These are phyloP conservation scores for Campoletis raptor DNA, from an alignment of 2,888 invertebrate species.

Conservation along the genomic window DNA sequence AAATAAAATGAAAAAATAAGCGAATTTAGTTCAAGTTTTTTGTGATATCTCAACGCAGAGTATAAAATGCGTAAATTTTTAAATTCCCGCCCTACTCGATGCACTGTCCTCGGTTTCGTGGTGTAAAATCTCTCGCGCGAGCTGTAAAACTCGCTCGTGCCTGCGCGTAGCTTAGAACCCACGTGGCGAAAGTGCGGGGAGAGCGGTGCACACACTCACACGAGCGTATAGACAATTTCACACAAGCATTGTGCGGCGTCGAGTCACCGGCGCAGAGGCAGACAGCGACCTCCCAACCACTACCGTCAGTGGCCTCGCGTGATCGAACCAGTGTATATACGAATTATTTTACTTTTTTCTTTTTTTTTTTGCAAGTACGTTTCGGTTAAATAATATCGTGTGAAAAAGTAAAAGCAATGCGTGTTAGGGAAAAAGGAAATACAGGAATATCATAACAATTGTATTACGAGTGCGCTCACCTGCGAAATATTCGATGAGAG, in stretches of 20 bases:
- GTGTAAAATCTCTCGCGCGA: neutral
- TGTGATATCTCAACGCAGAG: neutral
- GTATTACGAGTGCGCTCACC: slow-evolving; percentile 1
- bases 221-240: neutral
- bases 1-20: neutral
- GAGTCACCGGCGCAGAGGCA: slow-evolving; percentile 41
- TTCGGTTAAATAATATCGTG: slow-evolving; percentile 12
- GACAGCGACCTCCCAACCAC: slow-evolving; percentile 40
- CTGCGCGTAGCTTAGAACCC: slow-evolving; percentile 24
- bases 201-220: neutral
- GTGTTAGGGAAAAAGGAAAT: neutral
- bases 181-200: slow-evolving; percentile 40
- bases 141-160: slow-evolving; percentile 14
- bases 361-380: neutral
- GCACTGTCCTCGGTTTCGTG: neutral
- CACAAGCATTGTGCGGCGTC: slow-evolving; percentile 12
- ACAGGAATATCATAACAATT: neutral
- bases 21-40: neutral
- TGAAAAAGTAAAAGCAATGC: neutral
- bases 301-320: slow-evolving; percentile 55
- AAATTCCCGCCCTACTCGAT: neutral
- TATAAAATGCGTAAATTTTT: neutral
- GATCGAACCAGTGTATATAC: slow-evolving; percentile 22
- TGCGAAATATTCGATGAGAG: neutral
- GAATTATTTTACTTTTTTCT: neutral